Percentiles rank a stretch among this genome's conserved stretches.
Conservation (phyloP, 1,140 invertebrate genomes). For the Drosophila ohnishii region DNA sequence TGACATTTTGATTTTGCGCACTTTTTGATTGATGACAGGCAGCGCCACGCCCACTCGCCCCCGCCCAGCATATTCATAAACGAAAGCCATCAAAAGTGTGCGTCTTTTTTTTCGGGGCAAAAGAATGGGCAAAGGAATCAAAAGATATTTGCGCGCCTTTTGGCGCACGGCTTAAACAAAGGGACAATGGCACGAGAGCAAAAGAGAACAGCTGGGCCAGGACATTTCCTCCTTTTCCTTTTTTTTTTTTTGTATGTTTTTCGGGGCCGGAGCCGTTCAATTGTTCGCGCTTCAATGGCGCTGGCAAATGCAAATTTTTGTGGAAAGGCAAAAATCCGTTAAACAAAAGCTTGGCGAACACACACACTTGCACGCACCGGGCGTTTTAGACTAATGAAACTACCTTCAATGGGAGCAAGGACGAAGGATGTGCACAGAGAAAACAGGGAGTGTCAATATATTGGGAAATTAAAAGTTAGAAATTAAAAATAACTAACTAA, state of each 20-base stretch:
- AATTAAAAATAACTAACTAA: too few relatives aligned
- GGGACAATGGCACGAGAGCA: constrained; percentile 56
- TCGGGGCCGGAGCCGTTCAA: constrained; percentile 50
- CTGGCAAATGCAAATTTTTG: constrained; percentile 75
- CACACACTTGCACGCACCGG: constrained; percentile 43
- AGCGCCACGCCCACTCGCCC: constrained; percentile 21
- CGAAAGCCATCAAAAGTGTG: constrained; percentile 78
- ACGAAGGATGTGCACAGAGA: constrained; percentile 20
- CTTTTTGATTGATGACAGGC: constrained; percentile 79
- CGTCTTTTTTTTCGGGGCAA: constrained; percentile 57
- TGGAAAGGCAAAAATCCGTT: constrained; percentile 55
- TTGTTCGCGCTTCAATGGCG: constrained; percentile 63
- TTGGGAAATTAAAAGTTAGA: background rate
- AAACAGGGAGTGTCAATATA: background rate
- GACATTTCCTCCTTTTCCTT: constrained; percentile 17
- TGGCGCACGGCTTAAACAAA: constrained; percentile 71
- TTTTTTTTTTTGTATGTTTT: background rate
- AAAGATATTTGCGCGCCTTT: constrained; percentile 79
- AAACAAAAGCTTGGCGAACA: constrained; percentile 60
- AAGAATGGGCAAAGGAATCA: constrained; percentile 59
- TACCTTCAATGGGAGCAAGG: constrained; percentile 42
- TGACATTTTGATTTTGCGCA: constrained; percentile 79
- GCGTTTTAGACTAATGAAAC: constrained; percentile 78
- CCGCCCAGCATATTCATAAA: constrained; percentile 60
- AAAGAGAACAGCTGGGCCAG: constrained; percentile 76